Percentiles rank a stretch among this genome's conserved stretches.
Conservation (phyloP, 2,113 vertebrate species). For the Gymnocephalus cernua region DNA sequence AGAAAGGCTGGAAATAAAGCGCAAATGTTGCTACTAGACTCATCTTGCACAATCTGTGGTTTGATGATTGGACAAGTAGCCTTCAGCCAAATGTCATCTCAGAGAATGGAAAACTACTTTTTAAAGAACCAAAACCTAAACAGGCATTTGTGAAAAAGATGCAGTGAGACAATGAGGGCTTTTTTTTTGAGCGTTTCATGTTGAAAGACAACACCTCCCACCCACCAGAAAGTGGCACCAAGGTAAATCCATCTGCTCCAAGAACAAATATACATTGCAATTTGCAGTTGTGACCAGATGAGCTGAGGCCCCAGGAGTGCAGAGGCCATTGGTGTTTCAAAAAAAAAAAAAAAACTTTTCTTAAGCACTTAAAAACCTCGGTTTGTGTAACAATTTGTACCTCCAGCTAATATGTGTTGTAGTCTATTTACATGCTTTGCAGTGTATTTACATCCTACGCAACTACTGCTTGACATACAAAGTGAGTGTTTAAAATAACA, state of each 20-base stretch:
- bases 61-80: conserved; percentile 73
- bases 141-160: conserved; percentile 63
- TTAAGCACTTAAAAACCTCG: not conserved
- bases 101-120: conserved; percentile 70
- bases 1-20: conserved; percentile 73
- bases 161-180: conserved; percentile 65
- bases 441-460: conserved; percentile 1
- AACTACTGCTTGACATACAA: conserved; percentile 9
- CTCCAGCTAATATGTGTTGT: conserved; percentile 21
- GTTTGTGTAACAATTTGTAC: conserved; percentile 31
- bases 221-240: conserved; percentile 40
- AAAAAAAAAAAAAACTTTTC: not conserved
- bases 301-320: conserved; percentile 30
- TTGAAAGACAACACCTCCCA: conserved; percentile 54
- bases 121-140: conserved; percentile 72
- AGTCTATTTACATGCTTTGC: not conserved
- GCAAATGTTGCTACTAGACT: conserved; percentile 57
- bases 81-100: conserved; percentile 73
- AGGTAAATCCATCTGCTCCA: conserved; percentile 67
- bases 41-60: conserved; percentile 77
- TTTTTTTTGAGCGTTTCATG: conserved; percentile 36
- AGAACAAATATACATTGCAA: conserved; percentile 75
- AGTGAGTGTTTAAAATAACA: conserved; percentile 14
- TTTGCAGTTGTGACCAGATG: conserved; percentile 57
- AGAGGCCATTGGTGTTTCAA: conserved; percentile 25